Percentiles rank a stretch among this genome's conserved stretches.
These are phyloP conservation scores for Mola mola DNA, from an alignment of 2,113 vertebrate genomes.

Conservation along the genomic window DNA sequence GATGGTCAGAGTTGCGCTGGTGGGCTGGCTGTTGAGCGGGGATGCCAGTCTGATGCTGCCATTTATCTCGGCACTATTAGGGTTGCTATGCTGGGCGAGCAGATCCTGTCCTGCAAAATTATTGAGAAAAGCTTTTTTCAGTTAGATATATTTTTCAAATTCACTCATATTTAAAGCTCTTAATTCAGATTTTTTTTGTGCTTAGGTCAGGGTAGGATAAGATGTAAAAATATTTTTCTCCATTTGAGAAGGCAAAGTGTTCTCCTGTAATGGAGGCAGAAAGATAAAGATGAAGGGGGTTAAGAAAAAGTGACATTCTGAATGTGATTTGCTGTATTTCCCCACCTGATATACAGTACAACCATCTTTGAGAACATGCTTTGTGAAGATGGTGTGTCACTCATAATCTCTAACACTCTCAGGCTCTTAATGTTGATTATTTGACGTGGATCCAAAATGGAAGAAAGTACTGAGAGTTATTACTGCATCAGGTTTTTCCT, in stretches of 20 bases:
- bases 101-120: constrained; percentile 85
- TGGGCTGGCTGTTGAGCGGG: constrained; percentile 75
- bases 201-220: not conserved
- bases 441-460: not conserved
- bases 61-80: constrained; percentile 80
- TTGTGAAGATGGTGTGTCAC: not conserved
- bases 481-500: not conserved
- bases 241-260: not conserved
- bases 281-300: no score
- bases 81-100: constrained; percentile 80
- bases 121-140: not conserved
- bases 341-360: constrained; percentile 3
- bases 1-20: constrained; percentile 83
- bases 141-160: not conserved
- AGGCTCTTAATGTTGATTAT: constrained; percentile 7
- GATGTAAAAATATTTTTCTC: not conserved
- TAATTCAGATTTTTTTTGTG: no score
- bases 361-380: not conserved
- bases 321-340: no score
- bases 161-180: no score
- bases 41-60: constrained; percentile 82
- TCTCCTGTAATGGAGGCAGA: not conserved
- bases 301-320: no score
- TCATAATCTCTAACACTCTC: not conserved
- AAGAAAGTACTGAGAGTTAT: not conserved